Evolutionary conservation across 2,113 vertebrate species (phyloP).

Genomic region (Cyanoderma ruficeps): DNA sequence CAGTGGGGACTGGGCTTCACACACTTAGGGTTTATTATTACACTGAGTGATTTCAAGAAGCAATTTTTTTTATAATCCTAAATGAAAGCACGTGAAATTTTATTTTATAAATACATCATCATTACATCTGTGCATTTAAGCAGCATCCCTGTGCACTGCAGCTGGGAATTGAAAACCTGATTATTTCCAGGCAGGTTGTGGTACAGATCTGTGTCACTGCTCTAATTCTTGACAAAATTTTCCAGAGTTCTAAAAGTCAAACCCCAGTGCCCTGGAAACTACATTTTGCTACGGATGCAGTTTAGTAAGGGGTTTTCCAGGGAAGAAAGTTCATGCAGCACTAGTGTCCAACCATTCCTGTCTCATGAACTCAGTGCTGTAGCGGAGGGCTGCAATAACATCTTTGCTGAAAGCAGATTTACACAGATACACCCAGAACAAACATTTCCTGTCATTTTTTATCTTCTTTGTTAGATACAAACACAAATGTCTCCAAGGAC

Average conservation of each 20-base stretch:
- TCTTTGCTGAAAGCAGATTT: conserved; percentile 43
- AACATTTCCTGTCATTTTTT: conserved; percentile 72
- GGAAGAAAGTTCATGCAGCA: neutral
- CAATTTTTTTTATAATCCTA: neutral
- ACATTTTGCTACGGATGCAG: neutral
- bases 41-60: neutral
- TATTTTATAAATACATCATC: neutral
- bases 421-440: conserved; percentile 64
- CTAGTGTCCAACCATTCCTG: neutral
- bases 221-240: neutral
- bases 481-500: conserved; percentile 62
- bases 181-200: neutral
- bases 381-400: conserved; percentile 12
- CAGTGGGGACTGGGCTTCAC: neutral
- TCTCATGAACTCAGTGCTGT: neutral
- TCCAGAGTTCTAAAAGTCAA: neutral
- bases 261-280: neutral
- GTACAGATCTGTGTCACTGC: neutral
- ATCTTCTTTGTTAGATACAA: conserved; percentile 53
- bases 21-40: neutral
- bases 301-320: neutral
- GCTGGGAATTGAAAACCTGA: neutral
- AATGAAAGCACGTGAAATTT: neutral
- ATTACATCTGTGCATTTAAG: neutral
- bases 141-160: neutral